Percentiles rank a stretch among this genome's conserved stretches.
Evolutionary conservation across 2,888 invertebrate species (phyloP).

Genomic region (Sinodicranocentrus sp.): DNA sequence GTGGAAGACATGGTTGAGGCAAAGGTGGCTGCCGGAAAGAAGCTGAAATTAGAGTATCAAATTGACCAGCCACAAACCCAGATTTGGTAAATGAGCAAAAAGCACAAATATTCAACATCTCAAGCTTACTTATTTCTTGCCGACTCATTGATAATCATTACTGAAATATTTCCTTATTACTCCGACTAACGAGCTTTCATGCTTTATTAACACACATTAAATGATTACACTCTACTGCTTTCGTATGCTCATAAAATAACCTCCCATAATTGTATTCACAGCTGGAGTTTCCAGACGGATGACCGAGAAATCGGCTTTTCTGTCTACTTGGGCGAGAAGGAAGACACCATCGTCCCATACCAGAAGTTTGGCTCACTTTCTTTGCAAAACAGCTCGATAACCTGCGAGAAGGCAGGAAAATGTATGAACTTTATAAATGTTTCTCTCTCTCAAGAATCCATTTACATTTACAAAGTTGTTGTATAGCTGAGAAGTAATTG

Average conservation of each 20-base stretch:
- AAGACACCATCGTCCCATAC: slow-evolving; percentile 74
- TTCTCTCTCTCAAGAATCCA: background rate
- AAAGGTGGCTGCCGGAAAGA: slow-evolving; percentile 75
- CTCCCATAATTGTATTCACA: slow-evolving; percentile 23
- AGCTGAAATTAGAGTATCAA: slow-evolving; percentile 75
- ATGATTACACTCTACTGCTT: background rate
- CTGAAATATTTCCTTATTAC: too few species aligned
- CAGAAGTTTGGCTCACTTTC: slow-evolving; percentile 72
- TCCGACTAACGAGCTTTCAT: too few species aligned
- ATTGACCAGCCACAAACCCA: slow-evolving; percentile 73
- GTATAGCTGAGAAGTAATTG: slow-evolving; percentile 25
- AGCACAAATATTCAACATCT: background rate
- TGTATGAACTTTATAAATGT: slow-evolving; percentile 62
- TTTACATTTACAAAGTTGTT: background rate
- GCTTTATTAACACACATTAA: too few species aligned
- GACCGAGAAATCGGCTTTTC: slow-evolving; percentile 75
- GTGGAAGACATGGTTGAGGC: slow-evolving; percentile 74
- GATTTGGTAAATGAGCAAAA: slow-evolving; percentile 68
- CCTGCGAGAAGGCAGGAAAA: slow-evolving; percentile 74
- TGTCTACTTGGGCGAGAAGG: slow-evolving; percentile 74
- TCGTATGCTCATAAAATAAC: background rate
- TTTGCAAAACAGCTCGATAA: slow-evolving; percentile 73
- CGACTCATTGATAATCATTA: too few species aligned
- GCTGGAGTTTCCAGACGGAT: slow-evolving; percentile 76
- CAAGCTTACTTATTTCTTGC: too few species aligned